Evolutionary conservation across 2,888 invertebrate genomes (phyloP).

Genomic region (Rhagonycha fulva): DNA sequence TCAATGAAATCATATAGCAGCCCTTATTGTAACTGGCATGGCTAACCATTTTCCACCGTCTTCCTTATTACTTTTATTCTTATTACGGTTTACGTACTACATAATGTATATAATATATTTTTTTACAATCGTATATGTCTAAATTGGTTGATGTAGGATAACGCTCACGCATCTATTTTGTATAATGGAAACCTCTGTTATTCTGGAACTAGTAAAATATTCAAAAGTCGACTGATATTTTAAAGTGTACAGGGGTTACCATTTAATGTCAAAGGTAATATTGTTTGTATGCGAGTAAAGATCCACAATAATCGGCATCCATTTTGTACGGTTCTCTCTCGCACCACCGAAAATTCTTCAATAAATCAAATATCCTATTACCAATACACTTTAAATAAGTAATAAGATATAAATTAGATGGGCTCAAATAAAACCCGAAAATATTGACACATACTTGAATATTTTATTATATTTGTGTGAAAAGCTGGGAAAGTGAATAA

Average conservation of each 20-base stretch:
- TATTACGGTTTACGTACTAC: neutral
- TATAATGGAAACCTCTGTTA: neutral
- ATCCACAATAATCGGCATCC: neutral
- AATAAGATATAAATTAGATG: neutral
- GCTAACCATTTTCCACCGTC: slow-evolving; percentile 11
- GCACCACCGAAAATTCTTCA: neutral
- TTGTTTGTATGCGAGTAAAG: neutral
- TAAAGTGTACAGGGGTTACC: neutral
- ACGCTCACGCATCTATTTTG: neutral
- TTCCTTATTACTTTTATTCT: neutral
- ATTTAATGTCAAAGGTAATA: neutral
- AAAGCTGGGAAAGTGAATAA: neutral
- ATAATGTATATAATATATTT: neutral
- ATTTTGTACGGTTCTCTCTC: neutral
- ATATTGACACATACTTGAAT: neutral
- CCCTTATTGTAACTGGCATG: slow-evolving; percentile 15
- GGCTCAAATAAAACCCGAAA: neutral
- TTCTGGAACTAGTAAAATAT: neutral
- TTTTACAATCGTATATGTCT: neutral
- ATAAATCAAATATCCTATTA: neutral
- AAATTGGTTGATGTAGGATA: neutral
- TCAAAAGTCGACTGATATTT: neutral
- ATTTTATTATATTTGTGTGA: neutral
- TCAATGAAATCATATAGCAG: slow-evolving; percentile 28
- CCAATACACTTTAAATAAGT: neutral